These are phyloP conservation scores for Drosophila suzukii DNA, from an alignment of 1,140 invertebrate genomes.

Conservation along the genomic window DNA sequence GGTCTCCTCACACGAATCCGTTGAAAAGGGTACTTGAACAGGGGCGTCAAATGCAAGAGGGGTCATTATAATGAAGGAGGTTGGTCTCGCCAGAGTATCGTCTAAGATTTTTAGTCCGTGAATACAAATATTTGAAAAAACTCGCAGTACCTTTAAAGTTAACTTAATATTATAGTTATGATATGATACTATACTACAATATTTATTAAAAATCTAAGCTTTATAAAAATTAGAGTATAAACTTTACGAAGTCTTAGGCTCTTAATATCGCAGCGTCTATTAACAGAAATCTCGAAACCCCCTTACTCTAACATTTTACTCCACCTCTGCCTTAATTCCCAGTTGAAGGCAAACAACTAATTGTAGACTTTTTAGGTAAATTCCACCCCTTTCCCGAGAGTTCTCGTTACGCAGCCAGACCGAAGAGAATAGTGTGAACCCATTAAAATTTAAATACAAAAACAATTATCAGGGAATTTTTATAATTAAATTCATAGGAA, in stretches of 20 bases:
- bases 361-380: slow-evolving; percentile 5
- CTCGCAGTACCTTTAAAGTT: too few species aligned
- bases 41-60: slow-evolving; percentile 12
- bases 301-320: neutral
- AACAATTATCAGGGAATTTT: slow-evolving; percentile 56
- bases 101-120: too few species aligned
- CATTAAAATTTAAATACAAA: slow-evolving; percentile 74
- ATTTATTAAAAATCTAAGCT: too few species aligned
- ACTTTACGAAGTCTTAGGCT: too few species aligned
- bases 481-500: slow-evolving; percentile 76
- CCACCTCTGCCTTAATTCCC: neutral
- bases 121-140: too few species aligned
- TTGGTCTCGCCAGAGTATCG: too few species aligned
- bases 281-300: neutral
- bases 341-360: slow-evolving; percentile 4
- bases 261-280: neutral
- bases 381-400: slow-evolving; percentile 28
- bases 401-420: slow-evolving; percentile 20
- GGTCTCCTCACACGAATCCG: slow-evolving; percentile 10
- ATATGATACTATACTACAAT: too few species aligned
- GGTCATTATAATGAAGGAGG: neutral
- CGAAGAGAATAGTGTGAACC: slow-evolving; percentile 64
- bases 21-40: slow-evolving; percentile 52
- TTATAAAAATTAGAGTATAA: too few species aligned
- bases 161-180: too few species aligned